Percentiles rank a stretch among this genome's conserved stretches.
These are phyloP conservation scores for Furnarius figulus DNA, from an alignment of 2,113 vertebrate species.

Conservation along the genomic window DNA sequence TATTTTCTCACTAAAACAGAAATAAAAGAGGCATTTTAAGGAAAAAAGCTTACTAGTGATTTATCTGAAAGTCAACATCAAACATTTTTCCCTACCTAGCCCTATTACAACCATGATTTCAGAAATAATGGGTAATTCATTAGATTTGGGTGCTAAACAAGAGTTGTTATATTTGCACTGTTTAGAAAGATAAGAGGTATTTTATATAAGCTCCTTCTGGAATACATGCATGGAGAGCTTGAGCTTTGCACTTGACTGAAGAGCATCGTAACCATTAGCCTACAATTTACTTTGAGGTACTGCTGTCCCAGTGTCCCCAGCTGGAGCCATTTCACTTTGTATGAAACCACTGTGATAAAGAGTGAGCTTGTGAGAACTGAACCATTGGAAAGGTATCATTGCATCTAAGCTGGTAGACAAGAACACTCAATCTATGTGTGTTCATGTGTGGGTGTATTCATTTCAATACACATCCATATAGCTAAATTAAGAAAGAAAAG, in stretches of 20 bases:
- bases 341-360: background rate
- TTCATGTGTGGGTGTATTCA: background rate
- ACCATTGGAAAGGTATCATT: background rate
- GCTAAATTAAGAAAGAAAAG: background rate
- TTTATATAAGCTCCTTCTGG: background rate
- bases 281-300: background rate
- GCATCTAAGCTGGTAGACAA: background rate
- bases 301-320: accelerated
- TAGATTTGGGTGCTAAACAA: background rate
- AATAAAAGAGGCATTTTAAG: background rate
- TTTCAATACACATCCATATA: background rate
- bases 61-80: background rate
- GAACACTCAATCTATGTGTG: background rate
- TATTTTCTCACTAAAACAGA: background rate
- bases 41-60: background rate
- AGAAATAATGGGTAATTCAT: background rate
- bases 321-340: background rate
- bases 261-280: background rate
- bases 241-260: background rate
- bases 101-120: background rate
- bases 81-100: background rate
- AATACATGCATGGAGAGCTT: background rate
- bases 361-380: background rate
- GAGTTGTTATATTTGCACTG: background rate
- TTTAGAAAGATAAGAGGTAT: background rate